A percentile compares a stretch with the other conserved stretches of the same genome.
Evolutionary conservation across 2,888 invertebrate species (phyloP).

Genomic region (Idaea aversata): DNA sequence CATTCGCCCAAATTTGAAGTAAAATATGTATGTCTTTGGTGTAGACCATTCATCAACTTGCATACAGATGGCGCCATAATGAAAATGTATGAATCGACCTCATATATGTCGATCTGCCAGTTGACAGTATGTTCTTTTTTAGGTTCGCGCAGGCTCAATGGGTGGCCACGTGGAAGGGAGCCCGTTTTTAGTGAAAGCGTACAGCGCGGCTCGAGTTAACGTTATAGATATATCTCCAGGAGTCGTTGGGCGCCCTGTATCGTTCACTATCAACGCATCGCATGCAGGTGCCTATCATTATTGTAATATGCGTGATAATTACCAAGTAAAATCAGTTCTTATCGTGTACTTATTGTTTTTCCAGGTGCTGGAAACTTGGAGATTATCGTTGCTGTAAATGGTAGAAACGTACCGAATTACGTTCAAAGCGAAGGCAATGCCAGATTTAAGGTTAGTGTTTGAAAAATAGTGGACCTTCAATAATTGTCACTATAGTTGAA

Average conservation of each 20-base stretch:
- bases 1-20: too few species aligned
- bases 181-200: constrained; percentile 97
- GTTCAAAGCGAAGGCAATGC: constrained; percentile 99
- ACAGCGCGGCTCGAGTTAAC: constrained; percentile 96
- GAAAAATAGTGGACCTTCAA: not conserved
- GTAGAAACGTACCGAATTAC: constrained; percentile 98
- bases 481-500: not conserved
- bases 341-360: constrained; percentile 13
- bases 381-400: constrained; percentile 97
- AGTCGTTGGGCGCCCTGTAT: constrained; percentile 94
- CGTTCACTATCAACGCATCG: constrained; percentile 93
- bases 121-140: too few species aligned
- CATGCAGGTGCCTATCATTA: constrained; percentile 75
- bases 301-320: too few species aligned
- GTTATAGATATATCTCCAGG: constrained; percentile 96
- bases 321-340: not conserved
- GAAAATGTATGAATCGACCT: too few species aligned
- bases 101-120: too few species aligned
- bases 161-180: constrained; percentile 95
- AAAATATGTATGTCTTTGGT: too few species aligned
- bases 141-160: constrained; percentile 74
- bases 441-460: constrained; percentile 85
- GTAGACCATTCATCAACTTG: too few species aligned
- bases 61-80: too few species aligned
- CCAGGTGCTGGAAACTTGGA: constrained; percentile 96